Evolutionary conservation across 2,888 invertebrate species (phyloP), one percentile per base, ranked within the genome.

Genomic region (Theretra japonica): DNA sequence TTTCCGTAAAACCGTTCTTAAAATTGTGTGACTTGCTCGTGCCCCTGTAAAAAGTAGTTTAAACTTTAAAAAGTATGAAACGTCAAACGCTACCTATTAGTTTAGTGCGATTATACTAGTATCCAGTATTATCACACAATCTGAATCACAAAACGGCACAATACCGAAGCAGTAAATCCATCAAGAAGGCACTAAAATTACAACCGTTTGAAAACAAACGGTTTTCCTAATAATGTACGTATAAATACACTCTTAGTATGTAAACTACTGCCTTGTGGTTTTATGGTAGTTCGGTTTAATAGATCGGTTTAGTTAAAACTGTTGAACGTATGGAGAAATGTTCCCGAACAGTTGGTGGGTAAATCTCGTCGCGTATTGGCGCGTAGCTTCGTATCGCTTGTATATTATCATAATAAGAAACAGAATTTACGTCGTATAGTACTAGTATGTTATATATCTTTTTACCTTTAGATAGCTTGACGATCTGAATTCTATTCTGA

Each of bases 141-240:
- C 23, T 23, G n/a, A 21, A 41, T 8, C 65, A 65, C 41, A 23
- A 65, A 65, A 65, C 41, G 48, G 41, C 65, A 65, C 65, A 65
- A 65, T 65, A 65, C 65, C 48, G 7, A 48, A 21, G 41, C 41
- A 41, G 48, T 65, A 65, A 65, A 65, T 65, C 65, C 41, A 65
- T 65, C 65, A 48, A 41, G 65, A 65, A 2, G n/a, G 48, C 48
- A 65, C 65, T 65, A 65, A 65, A 62, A 41, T 23, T 17, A 48
- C 65, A 48, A 17, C 48, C 41, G 65, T 65, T 65, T 65, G 65
- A 41, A 48, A 65, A 65, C 65, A 65, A 65, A 65, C 65, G 41
- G 65, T 65, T 65, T 65, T 48, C 5, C 41, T 65, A 48, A 65
- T 65, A 65, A 65, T 65, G 41, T 48, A 23, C 48, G 65, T 65